Percentiles rank a stretch among this genome's conserved stretches.
phyloP scores from a whole-genome alignment of 2,888 invertebrate species.

The Sthenelais limicola region DNA sequence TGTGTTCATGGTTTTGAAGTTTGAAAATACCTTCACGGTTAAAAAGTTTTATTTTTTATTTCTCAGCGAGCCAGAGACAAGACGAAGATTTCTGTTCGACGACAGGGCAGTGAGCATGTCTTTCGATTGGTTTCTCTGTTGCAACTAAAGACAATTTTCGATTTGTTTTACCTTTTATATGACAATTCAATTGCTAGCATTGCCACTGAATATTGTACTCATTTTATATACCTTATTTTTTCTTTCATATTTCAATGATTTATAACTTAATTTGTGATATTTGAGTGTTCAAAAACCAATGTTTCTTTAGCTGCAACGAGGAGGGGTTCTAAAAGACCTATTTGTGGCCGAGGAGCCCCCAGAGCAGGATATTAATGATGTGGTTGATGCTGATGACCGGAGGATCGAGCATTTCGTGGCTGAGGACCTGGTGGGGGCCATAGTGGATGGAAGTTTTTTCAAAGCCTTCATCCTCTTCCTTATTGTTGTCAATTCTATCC shows the following conservation, averaged over 20 bases:
- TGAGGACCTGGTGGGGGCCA: slow-evolving; percentile 46
- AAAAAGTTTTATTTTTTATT: background rate
- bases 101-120: slow-evolving; percentile 35
- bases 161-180: too few relatives aligned
- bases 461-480: slow-evolving; percentile 55
- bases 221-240: too few relatives aligned
- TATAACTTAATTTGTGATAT: slow-evolving; percentile 2
- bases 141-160: too few relatives aligned
- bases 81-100: slow-evolving; percentile 39
- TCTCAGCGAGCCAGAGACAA: slow-evolving; percentile 13
- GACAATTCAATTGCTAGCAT: too few relatives aligned
- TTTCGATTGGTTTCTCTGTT: too few relatives aligned
- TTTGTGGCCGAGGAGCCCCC: slow-evolving; percentile 41
- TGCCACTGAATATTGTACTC: too few relatives aligned
- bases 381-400: slow-evolving; percentile 52
- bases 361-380: slow-evolving; percentile 51
- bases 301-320: background rate
- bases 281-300: background rate
- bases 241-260: too few relatives aligned
- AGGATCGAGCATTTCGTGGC: slow-evolving; percentile 43
- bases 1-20: too few relatives aligned
- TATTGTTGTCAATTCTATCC: slow-evolving; percentile 60
- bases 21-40: too few relatives aligned
- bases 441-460: slow-evolving; percentile 50
- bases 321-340: background rate